These are phyloP conservation scores for Drosophila chauvacae DNA, from an alignment of 1,140 invertebrate species.

Conservation along the genomic window DNA sequence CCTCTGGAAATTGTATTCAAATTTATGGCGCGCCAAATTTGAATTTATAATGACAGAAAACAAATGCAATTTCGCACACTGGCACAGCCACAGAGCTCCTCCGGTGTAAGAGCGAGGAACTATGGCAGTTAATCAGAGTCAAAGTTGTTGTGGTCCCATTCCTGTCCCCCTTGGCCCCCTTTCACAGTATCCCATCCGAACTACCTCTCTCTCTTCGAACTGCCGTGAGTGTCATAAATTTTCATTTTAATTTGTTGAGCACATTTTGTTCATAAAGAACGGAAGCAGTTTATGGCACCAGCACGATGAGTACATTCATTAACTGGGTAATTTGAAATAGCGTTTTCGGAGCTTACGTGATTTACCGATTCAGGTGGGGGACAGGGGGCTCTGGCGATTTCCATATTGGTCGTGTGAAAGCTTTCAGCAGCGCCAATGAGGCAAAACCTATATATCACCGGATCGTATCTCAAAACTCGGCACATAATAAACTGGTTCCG, in stretches of 20 bases:
- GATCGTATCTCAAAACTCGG: conserved; percentile 29
- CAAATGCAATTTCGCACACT: conserved; percentile 69
- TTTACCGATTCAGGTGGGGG: conserved; percentile 24
- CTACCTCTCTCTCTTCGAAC: conserved; percentile 38
- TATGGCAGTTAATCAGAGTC: conserved; percentile 79
- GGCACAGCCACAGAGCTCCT: conserved; percentile 13
- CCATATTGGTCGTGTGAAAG: conserved; percentile 46
- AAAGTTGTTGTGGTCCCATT: conserved; percentile 49
- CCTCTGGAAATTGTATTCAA: conserved; percentile 59
- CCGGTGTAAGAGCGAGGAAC: conserved; percentile 30
- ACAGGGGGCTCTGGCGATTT: conserved; percentile 8
- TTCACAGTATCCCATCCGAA: conserved; percentile 3
- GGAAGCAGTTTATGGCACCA: conserved; percentile 53
- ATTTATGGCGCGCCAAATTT: conserved; percentile 78
- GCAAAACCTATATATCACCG: conserved; percentile 31
- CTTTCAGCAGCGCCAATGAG: conserved; percentile 29
- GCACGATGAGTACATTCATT: conserved; percentile 65
- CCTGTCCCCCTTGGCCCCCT: neutral
- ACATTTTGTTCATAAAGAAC: conserved; percentile 66
- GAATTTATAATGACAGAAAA: conserved; percentile 80
- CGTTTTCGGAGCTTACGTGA: conserved; percentile 40
- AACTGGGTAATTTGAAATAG: conserved; percentile 44
- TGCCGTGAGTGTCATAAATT: conserved; percentile 64
- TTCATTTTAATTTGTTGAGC: conserved; percentile 77
- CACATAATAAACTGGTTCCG: conserved; percentile 43